Evolutionary conservation across 2,888 invertebrate genomes (phyloP), one percentile per base, ranked within the genome.

Genomic region (Nemotelus pantherinus): DNA sequence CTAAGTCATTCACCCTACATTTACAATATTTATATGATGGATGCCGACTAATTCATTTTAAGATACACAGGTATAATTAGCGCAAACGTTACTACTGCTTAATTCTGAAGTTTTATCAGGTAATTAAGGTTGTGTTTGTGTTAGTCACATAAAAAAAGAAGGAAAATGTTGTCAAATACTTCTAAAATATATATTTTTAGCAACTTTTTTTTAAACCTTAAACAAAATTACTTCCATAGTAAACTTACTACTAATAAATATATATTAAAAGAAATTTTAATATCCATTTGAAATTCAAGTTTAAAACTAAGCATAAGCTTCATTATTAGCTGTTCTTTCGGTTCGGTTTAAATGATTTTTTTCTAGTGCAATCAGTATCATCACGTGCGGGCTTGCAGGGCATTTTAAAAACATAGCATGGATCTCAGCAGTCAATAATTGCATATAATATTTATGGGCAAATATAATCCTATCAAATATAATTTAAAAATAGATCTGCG

Each of bases 181-280:
- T 76, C 65, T 76, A 78, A 78, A 78, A 78, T 77, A 78, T 78
- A 78, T 78, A 78, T 78, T 78, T 78, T 78, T 71, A 68, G 68
- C 63, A 63, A 76, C 76, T 71, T 76, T 76, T 72, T 71, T 75
- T 67, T 44, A 60, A 74, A 68, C 77, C 77, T 77, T 70, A 74
- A 74, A 77, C 48, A 77, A 77, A 79, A 74, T 58, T 68, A 77
- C 68, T 74, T 74, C 72, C 76, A 71, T 76, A 79, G 58, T 76
- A 76, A 76, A 70, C 77, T 77, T 79, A 77, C 6, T 58, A 67
- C 43, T 67, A 60, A 77, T 77, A 79, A 79, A 57, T 58, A 72
- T 72, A 74, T 74, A 74, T 74, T 74, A 63, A 60, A 45, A 43
- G 55, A 74, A 74, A 74, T 63, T 48, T 48, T 74, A 63, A 74